Evolutionary conservation across 2,888 invertebrate species (phyloP), one percentile per base, ranked within the genome.

Genomic region (Antheraea yamamai): DNA sequence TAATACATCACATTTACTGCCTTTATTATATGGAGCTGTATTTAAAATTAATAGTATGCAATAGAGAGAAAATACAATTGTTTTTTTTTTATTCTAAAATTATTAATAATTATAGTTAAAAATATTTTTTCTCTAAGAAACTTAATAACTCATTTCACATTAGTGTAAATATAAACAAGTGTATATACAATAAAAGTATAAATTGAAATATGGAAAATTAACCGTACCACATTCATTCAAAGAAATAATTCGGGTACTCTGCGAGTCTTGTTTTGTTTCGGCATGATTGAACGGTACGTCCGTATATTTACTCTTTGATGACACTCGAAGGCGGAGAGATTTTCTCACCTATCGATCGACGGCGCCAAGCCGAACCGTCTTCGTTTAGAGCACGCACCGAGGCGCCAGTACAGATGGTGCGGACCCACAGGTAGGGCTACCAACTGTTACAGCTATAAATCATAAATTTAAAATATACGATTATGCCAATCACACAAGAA

Each of bases 351-450:
- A 87, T 83, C 81, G 84, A 80, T 83, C 80, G 79, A 84, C 81
- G 92, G 92, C 93, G 92, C 91, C 89, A 88, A 82, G 83, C 83
- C 79, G 81, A 79, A 77, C 76, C 78, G 70, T 70, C 70, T 70
- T 70, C 70, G 70, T 70, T 79, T 79, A 79, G 79, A 79, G 83
- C 81, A 81, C 81, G 81, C 80, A 77, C 81, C 82, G 81, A 89
- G 90, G 92, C 93, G 92, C 92, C 92, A 85, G 89, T 88, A 88
- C 92, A 92, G 87, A 88, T 88, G 88, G 82, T 84, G 80, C 79
- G 39, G 64, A 80, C 76, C 76, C 76, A 64, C 74, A 73, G 39
- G n/a, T 70, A 70, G 70, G 70, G 70, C 39, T 70, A 70, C 72
- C 55, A 72, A 47, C 26, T 20, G 26, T 51, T 26, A n/a, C 23